Conservation (phyloP, 2,888 invertebrate genomes). For the Apomyelois bistriatella region DNA sequence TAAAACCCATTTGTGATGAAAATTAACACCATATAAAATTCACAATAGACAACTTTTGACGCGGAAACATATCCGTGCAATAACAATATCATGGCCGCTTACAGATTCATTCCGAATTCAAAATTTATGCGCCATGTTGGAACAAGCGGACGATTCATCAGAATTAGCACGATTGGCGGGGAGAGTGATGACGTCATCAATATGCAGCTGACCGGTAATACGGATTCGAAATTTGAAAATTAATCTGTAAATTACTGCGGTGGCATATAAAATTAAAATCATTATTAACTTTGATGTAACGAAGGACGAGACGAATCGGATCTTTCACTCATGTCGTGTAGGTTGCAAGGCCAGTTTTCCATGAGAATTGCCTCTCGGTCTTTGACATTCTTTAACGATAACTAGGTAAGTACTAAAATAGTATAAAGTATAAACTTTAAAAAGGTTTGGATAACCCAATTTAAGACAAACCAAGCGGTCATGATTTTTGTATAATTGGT, state of each 20-base stretch:
- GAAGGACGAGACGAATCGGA: too few relatives aligned
- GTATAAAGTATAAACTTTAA: too few relatives aligned
- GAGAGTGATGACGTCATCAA: constrained; percentile 69
- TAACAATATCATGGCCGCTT: constrained; percentile 15
- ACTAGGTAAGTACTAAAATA: too few relatives aligned
- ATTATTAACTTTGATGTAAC: too few relatives aligned
- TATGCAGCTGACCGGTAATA: constrained; percentile 39
- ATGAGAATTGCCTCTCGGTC: too few relatives aligned
- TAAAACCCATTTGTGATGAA: constrained; percentile 3
- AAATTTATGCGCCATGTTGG: constrained; percentile 14
- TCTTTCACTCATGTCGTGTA: too few relatives aligned
- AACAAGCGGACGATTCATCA: constrained; percentile 51
- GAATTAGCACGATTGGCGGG: constrained; percentile 65
- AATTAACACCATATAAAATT: constrained; percentile 37
- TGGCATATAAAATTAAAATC: neutral
- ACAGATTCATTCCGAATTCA: constrained; percentile 13
- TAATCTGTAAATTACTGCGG: neutral
- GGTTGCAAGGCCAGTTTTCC: too few relatives aligned
- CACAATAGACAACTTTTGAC: constrained; percentile 34
- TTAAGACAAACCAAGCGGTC: too few relatives aligned
- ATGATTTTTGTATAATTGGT: too few relatives aligned
- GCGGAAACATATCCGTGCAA: constrained; percentile 19
- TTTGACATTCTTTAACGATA: too few relatives aligned
- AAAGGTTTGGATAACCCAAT: too few relatives aligned
- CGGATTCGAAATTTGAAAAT: constrained; percentile 10